Percentiles rank a stretch among this genome's conserved stretches.
These are phyloP conservation scores for Piaya cayana DNA, from an alignment of 2,113 vertebrate genomes.

Conservation along the genomic window DNA sequence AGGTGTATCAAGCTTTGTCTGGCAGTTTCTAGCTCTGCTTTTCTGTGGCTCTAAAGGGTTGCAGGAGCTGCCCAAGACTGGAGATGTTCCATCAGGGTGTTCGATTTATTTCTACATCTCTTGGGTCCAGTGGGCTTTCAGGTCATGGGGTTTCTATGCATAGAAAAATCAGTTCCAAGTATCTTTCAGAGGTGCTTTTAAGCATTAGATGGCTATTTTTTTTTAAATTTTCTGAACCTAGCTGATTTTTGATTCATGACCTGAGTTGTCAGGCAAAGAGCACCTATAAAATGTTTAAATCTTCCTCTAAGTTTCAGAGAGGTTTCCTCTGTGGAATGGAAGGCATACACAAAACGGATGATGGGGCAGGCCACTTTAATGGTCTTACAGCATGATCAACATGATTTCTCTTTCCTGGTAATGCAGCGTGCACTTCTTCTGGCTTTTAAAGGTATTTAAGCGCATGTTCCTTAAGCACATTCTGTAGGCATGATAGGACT, in stretches of 20 bases:
- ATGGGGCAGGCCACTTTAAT: background rate
- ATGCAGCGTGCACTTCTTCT: background rate
- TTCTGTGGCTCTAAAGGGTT: background rate
- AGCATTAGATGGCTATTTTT: background rate
- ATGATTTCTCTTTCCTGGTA: background rate
- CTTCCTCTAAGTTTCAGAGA: background rate
- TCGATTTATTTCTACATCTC: background rate
- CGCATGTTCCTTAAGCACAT: accelerated
- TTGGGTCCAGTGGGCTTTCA: background rate
- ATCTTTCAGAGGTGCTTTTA: background rate
- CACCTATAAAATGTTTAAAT: background rate
- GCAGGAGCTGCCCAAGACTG: background rate
- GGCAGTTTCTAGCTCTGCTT: background rate
- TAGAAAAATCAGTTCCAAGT: background rate
- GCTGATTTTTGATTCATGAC: background rate
- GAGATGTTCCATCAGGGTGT: background rate
- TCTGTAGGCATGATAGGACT: background rate
- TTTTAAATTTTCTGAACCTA: background rate
- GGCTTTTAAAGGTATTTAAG: background rate
- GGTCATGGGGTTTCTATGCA: background rate
- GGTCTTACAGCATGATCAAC: background rate
- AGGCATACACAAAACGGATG: background rate
- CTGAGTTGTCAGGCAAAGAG: background rate
- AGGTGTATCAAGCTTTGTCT: background rate
- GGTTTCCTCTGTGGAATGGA: background rate